Base-by-base conservation (phyloP, 2,888 invertebrate species). In the Eumerus sabulonum region DNA sequence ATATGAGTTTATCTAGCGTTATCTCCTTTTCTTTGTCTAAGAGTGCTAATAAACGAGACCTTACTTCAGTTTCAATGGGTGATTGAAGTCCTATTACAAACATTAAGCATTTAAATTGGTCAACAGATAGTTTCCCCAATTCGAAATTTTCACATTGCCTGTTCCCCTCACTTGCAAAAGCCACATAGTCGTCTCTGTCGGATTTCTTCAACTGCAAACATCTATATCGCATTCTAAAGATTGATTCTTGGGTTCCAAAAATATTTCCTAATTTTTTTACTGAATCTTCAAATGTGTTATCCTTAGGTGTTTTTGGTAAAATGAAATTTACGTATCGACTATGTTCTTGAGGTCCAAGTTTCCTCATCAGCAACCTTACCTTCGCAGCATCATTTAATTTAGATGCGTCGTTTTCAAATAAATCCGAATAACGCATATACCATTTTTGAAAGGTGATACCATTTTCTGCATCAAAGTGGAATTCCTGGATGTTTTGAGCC, bases 41-140 rank as follows among this genome's bases (percentile, higher is more conserved):
- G 62, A 82, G 82, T n/a, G 57, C 62, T 13, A 83, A 35, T 19
- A 83, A 45, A 54, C 77, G 81, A 11, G 82, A 79, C 4, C 82
- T 71, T 1, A 81, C 77, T 7, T 82, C 82, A 9, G 70, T 68
- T 57, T 82, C 76, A 1, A 40, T 36, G n/a, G 68, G 9, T 64
- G 83, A 79, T 70, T 81, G 71, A 7, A 84, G 50, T 7, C 83
- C 82, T 57, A 76, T 79, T 12, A 83, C 67, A 47, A 72, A 82
- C 9, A 82, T 76, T 14, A 82, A 59, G 14, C 82, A 82, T 51
- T 83, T 82, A 13, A 83, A 82, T 44, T 83, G 81, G 35, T 82
- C 70, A 1, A 56, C 9, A 11, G 67, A 67, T 1, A 76, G 13
- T 9, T 73, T 48, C 16, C 40, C 44, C 7, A 82, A 54, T n/a